Evolutionary conservation across 2,888 invertebrate genomes (phyloP).

Genomic region (Orthonychiurus folsomi): DNA sequence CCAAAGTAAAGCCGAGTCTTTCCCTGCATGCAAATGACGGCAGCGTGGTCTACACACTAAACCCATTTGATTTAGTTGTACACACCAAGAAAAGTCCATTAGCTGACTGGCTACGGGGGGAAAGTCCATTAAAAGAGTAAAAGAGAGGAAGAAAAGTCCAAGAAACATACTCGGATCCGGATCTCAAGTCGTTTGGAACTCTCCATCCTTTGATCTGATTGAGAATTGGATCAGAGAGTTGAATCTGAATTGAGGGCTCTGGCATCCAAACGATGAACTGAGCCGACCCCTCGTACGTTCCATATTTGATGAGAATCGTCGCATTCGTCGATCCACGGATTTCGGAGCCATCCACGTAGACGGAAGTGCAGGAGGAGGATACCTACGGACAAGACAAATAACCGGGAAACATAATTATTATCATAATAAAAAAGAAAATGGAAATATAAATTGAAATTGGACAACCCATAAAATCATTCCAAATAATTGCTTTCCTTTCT

Average conservation of each 20-base stretch:
- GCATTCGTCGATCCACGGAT: constrained; percentile 89
- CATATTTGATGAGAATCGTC: constrained; percentile 84
- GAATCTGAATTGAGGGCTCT: constrained; percentile 82
- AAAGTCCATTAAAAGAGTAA: neutral
- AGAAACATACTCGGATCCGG: neutral
- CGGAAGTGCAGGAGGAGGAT: constrained; percentile 88
- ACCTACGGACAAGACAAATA: constrained; percentile 61
- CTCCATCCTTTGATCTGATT: constrained; percentile 94
- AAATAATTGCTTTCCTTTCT: neutral
- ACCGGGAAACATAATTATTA: neutral
- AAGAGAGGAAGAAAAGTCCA: neutral
- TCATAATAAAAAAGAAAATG: no score
- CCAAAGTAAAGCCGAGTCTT: neutral
- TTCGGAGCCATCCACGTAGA: constrained; percentile 93
- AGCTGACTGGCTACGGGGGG: no score
- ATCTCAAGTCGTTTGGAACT: constrained; percentile 63
- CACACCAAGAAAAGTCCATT: no score
- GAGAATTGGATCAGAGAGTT: constrained; percentile 75
- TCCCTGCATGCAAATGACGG: neutral
- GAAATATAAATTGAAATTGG: no score
- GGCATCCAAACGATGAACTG: constrained; percentile 95
- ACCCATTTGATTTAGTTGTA: no score
- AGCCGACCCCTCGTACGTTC: constrained; percentile 77
- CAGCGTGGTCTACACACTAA: no score
- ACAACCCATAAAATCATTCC: no score